Evolutionary conservation across 1,140 invertebrate species (phyloP).

Genomic region (Proctacanthus coquilletti): DNA sequence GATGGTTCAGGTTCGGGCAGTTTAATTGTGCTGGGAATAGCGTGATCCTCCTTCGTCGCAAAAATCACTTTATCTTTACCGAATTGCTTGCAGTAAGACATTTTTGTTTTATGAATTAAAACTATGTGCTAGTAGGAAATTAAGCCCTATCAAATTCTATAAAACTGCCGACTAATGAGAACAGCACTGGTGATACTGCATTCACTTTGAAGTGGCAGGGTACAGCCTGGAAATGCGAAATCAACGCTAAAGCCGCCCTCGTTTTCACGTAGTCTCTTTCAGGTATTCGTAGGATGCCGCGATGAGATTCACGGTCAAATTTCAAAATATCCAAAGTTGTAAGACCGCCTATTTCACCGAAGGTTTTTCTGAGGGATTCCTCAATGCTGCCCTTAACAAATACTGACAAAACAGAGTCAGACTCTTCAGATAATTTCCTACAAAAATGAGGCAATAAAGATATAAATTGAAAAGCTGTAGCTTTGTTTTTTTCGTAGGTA

Average conservation of each 20-base stretch:
- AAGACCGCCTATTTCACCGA: slow-evolving; percentile 41
- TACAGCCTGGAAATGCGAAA: slow-evolving; percentile 34
- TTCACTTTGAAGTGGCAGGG: slow-evolving; percentile 38
- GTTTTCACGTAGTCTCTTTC: slow-evolving; percentile 37
- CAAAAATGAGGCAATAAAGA: slow-evolving; percentile 16
- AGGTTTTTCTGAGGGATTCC: slow-evolving; percentile 34
- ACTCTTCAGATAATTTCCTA: slow-evolving; percentile 34
- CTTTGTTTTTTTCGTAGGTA: slow-evolving; percentile 14
- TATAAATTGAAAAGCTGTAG: too few relatives aligned
- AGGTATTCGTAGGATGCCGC: slow-evolving; percentile 40
- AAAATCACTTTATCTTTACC: slow-evolving; percentile 77
- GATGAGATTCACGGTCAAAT: slow-evolving; percentile 30
- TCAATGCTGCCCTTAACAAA: slow-evolving; percentile 42
- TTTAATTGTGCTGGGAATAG: slow-evolving; percentile 50
- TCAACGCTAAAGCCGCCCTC: slow-evolving; percentile 38
- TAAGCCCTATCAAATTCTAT: background rate
- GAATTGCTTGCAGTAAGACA: slow-evolving; percentile 32
- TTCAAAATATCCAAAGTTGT: slow-evolving; percentile 40
- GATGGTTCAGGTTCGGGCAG: slow-evolving; percentile 56
- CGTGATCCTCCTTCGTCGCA: slow-evolving; percentile 63
- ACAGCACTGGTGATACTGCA: slow-evolving; percentile 33
- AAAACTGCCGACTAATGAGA: slow-evolving; percentile 13
- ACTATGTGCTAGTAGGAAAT: background rate
- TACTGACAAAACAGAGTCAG: slow-evolving; percentile 28
- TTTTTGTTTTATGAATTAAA: slow-evolving; percentile 16